Evolutionary conservation across 2,797 vertebrate genomes (phyloP).

Genomic region (Alosa sapidissima): DNA sequence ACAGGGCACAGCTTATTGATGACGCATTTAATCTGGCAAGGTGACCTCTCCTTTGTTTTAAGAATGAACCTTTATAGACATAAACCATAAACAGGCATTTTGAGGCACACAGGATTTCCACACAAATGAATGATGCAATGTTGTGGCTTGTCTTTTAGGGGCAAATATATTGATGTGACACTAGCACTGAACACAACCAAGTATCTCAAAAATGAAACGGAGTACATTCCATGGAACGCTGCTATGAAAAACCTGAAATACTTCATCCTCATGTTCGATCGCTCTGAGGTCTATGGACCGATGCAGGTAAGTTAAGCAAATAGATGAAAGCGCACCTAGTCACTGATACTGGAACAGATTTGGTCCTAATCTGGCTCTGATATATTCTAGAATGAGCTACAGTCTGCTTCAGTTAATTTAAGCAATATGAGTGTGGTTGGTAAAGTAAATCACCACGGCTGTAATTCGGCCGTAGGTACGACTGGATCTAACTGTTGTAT

Average conservation of each 20-base stretch:
- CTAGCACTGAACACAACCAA: constrained; percentile 72
- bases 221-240: constrained; percentile 69
- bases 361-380: no score
- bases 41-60: constrained; percentile 53
- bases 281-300: constrained; percentile 73
- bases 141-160: constrained; percentile 57
- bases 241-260: constrained; percentile 65
- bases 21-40: constrained; percentile 77
- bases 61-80: no score
- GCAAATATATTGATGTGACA: constrained; percentile 61
- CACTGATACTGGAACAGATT: no score
- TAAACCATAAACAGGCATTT: no score
- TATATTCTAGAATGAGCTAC: no score
- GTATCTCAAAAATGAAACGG: constrained; percentile 67
- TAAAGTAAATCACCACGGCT: no score
- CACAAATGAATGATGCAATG: not conserved
- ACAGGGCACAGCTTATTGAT: constrained; percentile 75
- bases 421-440: no score
- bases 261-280: constrained; percentile 75
- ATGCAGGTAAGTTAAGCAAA: constrained; percentile 64
- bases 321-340: not conserved
- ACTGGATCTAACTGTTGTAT: no score
- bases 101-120: not conserved
- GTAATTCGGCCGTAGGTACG: no score
- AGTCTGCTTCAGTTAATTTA: no score